Evolutionary conservation across 2,113 vertebrate genomes (phyloP), one percentile per base, ranked within the genome.

Genomic region (Edolisoma coerulescens): DNA sequence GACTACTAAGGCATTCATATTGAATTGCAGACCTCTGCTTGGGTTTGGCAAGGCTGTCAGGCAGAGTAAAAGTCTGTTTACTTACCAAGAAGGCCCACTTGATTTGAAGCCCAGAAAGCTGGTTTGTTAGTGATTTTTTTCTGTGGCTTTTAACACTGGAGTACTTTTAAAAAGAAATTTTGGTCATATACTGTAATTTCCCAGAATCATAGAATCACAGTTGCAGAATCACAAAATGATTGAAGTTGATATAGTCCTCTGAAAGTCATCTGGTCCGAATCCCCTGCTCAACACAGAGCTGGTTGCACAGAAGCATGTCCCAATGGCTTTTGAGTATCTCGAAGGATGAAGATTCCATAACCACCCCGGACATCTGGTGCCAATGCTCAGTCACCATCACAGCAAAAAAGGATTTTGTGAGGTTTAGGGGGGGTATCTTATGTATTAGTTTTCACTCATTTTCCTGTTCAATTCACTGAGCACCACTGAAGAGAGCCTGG

Each of bases 1-100:
- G 59, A 83, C 42, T 89, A 77, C 70, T 89, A 87, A 95, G 87
- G 61, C 39, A 81, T 68, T 96, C 42, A 49, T 80, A 79, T 50
- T 61, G 76, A 89, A 75, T 86, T 91, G 57, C 60, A 70, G 56
- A 54, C 17, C 11, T 35, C 42, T 2, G 0, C 21, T 52, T 60
- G 2, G 10, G 13, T 80, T 68, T 77, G 26, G 30, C 30, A 91
- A 79, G 12, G 15, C 21, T 54, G 10, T 18, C 11, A 80, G 33
- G 49, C 16, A 67, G 11, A 64, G 27, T 7, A 56, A 85, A 63
- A 49, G 7, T 11, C n/a, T 67, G 37, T 79, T 81, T 42, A 80
- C 6, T 57, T 69, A 63, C 41, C 42, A 83, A 35, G 24, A 63
- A 32, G 19, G 9, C 4, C 7, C 13, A 75, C 16, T 22, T 17